Conservation (phyloP, 1,140 invertebrate species). For the Drosophila nebulosa region DNA sequence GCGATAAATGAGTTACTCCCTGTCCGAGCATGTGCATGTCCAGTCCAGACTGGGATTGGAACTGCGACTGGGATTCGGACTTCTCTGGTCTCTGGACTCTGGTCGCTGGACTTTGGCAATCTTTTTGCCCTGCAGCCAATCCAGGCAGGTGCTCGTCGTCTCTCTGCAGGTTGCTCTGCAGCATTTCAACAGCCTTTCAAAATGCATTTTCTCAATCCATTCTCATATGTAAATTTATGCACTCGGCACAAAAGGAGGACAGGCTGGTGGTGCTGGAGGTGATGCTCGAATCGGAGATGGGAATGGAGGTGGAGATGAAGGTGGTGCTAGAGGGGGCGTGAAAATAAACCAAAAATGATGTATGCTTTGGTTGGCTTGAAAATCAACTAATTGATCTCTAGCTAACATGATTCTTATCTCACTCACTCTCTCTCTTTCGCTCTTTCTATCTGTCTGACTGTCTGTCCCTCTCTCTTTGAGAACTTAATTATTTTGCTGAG, state of each 20-base stretch:
- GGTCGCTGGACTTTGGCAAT: slow-evolving; percentile 4
- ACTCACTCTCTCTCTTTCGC: neutral
- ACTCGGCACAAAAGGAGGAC: slow-evolving; percentile 24
- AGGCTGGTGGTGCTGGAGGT: slow-evolving; percentile 3
- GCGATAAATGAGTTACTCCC: slow-evolving; percentile 78
- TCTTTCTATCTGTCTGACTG: neutral
- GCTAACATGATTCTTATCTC: slow-evolving; percentile 79
- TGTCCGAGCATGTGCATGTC: slow-evolving; percentile 69
- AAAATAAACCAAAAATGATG: slow-evolving; percentile 65
- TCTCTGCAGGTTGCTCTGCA: slow-evolving; percentile 45
- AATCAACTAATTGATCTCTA: slow-evolving; percentile 79
- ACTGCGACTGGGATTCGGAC: slow-evolving; percentile 12
- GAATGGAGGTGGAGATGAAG: neutral
- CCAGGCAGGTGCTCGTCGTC: slow-evolving; percentile 8
- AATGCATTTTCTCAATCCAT: slow-evolving; percentile 66
- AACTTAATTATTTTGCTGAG: slow-evolving; percentile 76
- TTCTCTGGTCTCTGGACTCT: neutral
- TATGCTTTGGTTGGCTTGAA: slow-evolving; percentile 60
- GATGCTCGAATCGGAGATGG: neutral
- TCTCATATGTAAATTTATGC: slow-evolving; percentile 77
- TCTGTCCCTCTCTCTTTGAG: slow-evolving; percentile 41
- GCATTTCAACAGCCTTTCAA: slow-evolving; percentile 77
- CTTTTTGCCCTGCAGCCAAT: neutral
- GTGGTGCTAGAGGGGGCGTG: slow-evolving; percentile 21
- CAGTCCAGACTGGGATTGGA: slow-evolving; percentile 39